A percentile compares a stretch with the other conserved stretches of the same genome.
phyloP scores from a whole-genome alignment of 2,113 vertebrate genomes.

The Cnemophilus loriae region DNA sequence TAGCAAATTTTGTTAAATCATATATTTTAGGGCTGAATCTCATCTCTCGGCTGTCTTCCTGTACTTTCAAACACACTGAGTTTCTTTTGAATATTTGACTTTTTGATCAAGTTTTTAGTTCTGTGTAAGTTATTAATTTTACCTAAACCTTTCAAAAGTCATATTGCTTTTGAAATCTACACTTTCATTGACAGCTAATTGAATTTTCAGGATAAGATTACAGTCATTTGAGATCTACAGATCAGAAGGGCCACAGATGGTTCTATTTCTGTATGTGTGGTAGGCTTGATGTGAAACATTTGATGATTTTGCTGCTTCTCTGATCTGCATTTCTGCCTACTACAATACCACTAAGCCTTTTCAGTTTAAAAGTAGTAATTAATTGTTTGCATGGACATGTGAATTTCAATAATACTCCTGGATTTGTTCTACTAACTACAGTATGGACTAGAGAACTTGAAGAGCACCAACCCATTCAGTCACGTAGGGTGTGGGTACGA shows the following conservation, averaged over 20 bases:
- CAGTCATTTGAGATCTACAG: background rate
- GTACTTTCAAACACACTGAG: background rate
- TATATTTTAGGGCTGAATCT: background rate
- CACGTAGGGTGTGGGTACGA: background rate
- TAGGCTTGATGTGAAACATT: background rate
- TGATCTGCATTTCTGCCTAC: background rate
- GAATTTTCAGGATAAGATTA: background rate
- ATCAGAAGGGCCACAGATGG: background rate
- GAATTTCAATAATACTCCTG: background rate
- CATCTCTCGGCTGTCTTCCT: background rate
- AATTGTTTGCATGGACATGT: background rate
- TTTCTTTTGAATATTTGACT: background rate
- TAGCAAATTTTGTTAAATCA: background rate
- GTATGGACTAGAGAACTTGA: background rate
- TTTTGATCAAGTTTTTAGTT: background rate
- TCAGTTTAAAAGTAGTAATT: background rate
- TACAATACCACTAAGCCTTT: background rate
- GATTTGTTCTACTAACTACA: background rate
- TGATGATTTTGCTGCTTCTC: background rate
- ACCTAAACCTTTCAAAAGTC: background rate
- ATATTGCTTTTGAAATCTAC: background rate
- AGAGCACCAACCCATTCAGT: background rate
- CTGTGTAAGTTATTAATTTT: background rate
- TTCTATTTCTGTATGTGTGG: background rate
- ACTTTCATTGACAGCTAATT: background rate